Percentiles rank a stretch among this genome's conserved stretches.
phyloP scores from a whole-genome alignment of 1,140 invertebrate species.

The Acromyrmex echinatior region DNA sequence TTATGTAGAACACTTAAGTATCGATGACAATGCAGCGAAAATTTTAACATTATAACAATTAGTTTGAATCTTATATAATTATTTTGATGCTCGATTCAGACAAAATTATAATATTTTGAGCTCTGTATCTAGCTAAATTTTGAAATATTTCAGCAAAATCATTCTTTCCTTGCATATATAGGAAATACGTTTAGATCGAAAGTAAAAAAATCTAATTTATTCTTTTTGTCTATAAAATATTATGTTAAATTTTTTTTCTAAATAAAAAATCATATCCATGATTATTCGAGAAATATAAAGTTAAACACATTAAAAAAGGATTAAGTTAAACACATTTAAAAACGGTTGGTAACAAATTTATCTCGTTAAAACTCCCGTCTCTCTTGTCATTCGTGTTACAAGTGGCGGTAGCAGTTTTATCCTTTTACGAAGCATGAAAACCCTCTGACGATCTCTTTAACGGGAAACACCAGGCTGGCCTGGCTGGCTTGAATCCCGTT shows the following conservation, averaged over 20 bases:
- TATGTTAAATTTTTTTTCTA: neutral
- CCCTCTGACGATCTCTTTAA: slow-evolving; percentile 66
- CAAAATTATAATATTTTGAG: no score
- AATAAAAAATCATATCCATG: neutral
- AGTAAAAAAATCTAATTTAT: no score
- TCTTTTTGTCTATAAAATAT: neutral
- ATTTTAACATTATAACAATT: no score
- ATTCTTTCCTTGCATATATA: no score
- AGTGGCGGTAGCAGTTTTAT: slow-evolving; percentile 36
- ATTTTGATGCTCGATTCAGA: no score
- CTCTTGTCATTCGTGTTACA: slow-evolving; percentile 25
- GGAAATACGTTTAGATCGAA: neutral
- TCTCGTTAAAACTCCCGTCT: slow-evolving; percentile 15
- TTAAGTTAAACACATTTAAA: slow-evolving; percentile 4
- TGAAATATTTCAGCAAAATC: no score
- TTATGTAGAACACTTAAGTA: no score
- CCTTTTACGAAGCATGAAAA: slow-evolving; percentile 67
- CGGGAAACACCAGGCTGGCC: slow-evolving; percentile 24
- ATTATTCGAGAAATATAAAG: neutral
- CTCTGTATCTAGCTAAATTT: no score
- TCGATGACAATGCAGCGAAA: no score
- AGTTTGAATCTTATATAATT: no score
- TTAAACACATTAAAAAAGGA: neutral
- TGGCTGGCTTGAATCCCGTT: slow-evolving; percentile 53
- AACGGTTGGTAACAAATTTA: slow-evolving; percentile 14